Evolutionary conservation across 2,888 invertebrate genomes (phyloP).

Genomic region (Chrysolina oricalcia): DNA sequence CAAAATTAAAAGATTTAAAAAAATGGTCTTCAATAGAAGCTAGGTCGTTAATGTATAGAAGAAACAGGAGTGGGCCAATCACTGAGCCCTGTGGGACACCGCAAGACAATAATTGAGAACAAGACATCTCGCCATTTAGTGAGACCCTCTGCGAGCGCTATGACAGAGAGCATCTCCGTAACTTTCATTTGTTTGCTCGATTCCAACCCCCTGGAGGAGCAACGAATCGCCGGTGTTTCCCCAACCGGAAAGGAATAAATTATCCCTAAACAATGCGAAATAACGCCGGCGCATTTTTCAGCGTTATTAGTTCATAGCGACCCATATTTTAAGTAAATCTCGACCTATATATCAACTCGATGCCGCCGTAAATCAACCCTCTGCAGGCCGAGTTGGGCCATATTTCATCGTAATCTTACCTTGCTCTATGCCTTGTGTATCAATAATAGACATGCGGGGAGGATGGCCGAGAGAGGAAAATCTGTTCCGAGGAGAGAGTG

Average conservation of each 20-base stretch:
- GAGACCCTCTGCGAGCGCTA: no score
- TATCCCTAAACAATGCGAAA: slow-evolving; percentile 37
- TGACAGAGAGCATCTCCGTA: no score
- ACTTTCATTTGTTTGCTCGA: neutral
- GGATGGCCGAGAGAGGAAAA: neutral
- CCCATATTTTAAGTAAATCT: slow-evolving; percentile 54
- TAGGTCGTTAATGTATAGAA: no score
- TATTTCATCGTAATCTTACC: slow-evolving; percentile 57
- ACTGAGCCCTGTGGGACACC: no score
- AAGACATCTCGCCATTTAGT: no score
- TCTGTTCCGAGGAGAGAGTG: slow-evolving; percentile 3
- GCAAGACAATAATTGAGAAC: no score
- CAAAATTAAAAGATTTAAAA: no score
- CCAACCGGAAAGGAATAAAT: slow-evolving; percentile 30
- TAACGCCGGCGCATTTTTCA: slow-evolving; percentile 45
- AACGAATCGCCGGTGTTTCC: slow-evolving; percentile 19
- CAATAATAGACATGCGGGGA: slow-evolving; percentile 30
- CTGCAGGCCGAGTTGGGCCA: slow-evolving; percentile 21
- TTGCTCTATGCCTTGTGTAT: slow-evolving; percentile 33
- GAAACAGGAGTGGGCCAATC: no score
- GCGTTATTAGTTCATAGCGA: slow-evolving; percentile 47
- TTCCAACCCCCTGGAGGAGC: neutral
- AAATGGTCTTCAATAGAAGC: no score
- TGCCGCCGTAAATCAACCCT: slow-evolving; percentile 50
- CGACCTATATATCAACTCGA: slow-evolving; percentile 52